These are phyloP conservation scores for Drosophila yakuba DNA, from an alignment of 1,140 invertebrate genomes.

Conservation along the genomic window DNA sequence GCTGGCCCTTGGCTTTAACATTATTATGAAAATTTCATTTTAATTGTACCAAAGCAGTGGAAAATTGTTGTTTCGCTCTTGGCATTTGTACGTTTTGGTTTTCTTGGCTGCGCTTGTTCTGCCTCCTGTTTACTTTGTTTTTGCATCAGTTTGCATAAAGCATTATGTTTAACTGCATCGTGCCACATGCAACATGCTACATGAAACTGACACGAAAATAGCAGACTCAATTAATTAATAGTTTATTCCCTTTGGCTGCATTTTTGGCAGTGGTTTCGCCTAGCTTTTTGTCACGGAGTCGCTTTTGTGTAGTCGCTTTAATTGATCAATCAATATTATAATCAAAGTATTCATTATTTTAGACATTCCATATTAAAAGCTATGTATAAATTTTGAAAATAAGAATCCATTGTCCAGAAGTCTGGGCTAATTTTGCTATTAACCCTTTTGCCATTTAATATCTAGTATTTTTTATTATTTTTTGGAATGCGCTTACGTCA, in stretches of 20 bases:
- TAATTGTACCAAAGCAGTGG: conserved; percentile 61
- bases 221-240: conserved; percentile 48
- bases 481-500: conserved; percentile 23
- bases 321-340: no score
- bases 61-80: conserved; percentile 25
- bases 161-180: conserved; percentile 50
- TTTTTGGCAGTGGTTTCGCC: conserved; percentile 20
- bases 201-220: conserved; percentile 48
- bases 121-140: conserved; percentile 26
- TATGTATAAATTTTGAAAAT: no score
- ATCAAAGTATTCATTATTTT: no score
- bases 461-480: not conserved
- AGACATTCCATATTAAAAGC: no score
- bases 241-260: conserved; percentile 8
- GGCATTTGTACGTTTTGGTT: conserved; percentile 23
- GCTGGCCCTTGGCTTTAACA: conserved; percentile 35
- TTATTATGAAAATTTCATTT: conserved; percentile 81
- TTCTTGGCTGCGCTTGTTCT: conserved; percentile 19
- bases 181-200: conserved; percentile 37
- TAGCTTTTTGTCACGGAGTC: conserved; percentile 16
- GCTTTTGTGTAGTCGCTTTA: not conserved
- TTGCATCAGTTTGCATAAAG: conserved; percentile 54
- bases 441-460: no score
- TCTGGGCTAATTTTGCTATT: no score
- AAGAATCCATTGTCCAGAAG: no score